Percentiles rank a stretch among this genome's conserved stretches.
Evolutionary conservation across 2,888 invertebrate genomes (phyloP).

Genomic region (Heliconius aoede): DNA sequence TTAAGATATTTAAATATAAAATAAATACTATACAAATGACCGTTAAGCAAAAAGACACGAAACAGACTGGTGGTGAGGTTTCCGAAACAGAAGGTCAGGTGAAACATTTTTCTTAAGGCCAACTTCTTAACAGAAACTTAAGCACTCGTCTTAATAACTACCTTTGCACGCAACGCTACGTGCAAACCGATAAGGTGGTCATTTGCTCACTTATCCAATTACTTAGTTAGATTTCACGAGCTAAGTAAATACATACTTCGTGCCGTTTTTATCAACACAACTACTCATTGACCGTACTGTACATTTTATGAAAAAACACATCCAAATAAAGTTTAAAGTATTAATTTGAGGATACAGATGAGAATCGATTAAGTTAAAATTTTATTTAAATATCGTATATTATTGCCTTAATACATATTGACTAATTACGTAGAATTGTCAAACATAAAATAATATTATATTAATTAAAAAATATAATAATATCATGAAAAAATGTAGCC

Average conservation of each 20-base stretch:
- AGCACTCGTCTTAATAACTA: conserved; percentile 34
- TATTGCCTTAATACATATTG: neutral
- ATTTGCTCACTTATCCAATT: conserved; percentile 13
- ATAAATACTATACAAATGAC: conserved; percentile 51
- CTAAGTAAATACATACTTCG: neutral
- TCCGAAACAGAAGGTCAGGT: conserved; percentile 54
- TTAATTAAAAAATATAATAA: neutral
- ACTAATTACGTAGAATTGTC: neutral
- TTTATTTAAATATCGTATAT: neutral
- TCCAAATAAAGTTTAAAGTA: neutral
- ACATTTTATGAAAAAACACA: too few species aligned
- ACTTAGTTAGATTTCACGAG: conserved; percentile 11
- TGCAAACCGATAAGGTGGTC: conserved; percentile 14
- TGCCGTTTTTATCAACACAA: neutral
- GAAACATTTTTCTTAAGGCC: conserved; percentile 44
- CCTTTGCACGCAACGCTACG: conserved; percentile 45
- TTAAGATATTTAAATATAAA: conserved; percentile 11
- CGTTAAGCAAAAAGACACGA: conserved; percentile 53
- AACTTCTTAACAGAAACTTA: conserved; percentile 32
- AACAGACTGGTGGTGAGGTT: conserved; percentile 58
- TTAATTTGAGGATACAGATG: too few species aligned
- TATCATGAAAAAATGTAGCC: neutral
- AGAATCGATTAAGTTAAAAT: neutral
- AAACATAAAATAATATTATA: too few species aligned
- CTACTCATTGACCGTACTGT: too few species aligned